Conservation (phyloP, 2,113 vertebrate genomes). For the Colaptes auratus region DNA sequence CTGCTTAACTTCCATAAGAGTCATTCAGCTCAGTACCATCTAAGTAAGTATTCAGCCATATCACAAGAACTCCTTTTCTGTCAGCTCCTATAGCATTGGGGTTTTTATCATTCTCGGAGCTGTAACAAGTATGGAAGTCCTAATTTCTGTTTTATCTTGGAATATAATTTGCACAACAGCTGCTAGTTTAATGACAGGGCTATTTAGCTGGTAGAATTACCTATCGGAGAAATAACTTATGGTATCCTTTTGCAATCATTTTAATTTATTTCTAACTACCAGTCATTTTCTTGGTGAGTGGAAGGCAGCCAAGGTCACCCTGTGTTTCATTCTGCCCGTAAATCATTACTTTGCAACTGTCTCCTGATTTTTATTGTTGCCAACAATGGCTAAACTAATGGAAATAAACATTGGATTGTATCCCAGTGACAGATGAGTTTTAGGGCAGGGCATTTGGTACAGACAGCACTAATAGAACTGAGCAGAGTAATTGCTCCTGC, state of each 20-base stretch:
- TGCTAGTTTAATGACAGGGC: constrained; percentile 68
- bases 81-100: neutral
- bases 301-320: constrained; percentile 69
- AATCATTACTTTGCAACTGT: constrained; percentile 72
- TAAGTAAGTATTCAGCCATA: neutral
- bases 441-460: constrained; percentile 54
- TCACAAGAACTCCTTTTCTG: constrained; percentile 1
- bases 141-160: constrained; percentile 36
- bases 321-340: constrained; percentile 48
- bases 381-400: constrained; percentile 73
- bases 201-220: constrained; percentile 75
- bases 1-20: neutral
- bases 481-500: constrained; percentile 50
- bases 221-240: constrained; percentile 67
- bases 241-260: constrained; percentile 72
- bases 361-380: constrained; percentile 73
- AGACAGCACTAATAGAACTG: constrained; percentile 60
- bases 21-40: neutral
- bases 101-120: neutral
- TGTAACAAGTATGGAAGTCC: constrained; percentile 7
- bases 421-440: constrained; percentile 67
- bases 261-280: constrained; percentile 71
- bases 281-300: constrained; percentile 64
- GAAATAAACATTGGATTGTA: constrained; percentile 73
- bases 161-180: constrained; percentile 72